Percentiles rank a stretch among this genome's conserved stretches.
Conservation (phyloP, 2,888 invertebrate genomes). For the Atethmia centrago region DNA sequence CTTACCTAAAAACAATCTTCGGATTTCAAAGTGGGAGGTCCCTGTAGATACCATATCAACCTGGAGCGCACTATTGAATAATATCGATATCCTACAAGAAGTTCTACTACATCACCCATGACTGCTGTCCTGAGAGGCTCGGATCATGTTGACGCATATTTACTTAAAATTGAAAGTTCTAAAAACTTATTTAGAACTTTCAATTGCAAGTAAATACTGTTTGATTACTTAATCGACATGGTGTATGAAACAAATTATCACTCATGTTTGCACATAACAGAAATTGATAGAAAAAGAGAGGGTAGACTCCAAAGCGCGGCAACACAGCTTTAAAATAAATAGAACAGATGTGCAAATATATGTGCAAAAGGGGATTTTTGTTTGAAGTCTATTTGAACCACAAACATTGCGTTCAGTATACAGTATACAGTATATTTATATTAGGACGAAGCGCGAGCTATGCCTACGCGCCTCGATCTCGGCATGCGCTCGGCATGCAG, state of each 20-base stretch:
- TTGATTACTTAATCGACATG: neutral
- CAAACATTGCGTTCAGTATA: neutral
- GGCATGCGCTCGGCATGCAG: too few relatives aligned
- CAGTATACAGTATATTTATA: too few relatives aligned
- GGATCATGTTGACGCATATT: slow-evolving; percentile 1
- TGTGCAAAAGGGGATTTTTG: slow-evolving; percentile 3
- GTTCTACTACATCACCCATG: neutral
- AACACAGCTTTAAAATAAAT: slow-evolving; percentile 21
- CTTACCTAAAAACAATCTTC: neutral
- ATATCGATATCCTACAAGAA: neutral
- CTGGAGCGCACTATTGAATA: neutral
- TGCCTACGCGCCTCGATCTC: too few relatives aligned
- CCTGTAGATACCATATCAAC: neutral
- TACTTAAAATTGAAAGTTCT: neutral
- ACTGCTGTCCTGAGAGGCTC: slow-evolving; percentile 16
- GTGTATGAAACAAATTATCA: neutral
- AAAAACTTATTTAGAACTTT: neutral
- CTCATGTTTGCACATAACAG: neutral
- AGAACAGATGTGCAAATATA: slow-evolving; percentile 2
- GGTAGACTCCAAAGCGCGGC: neutral
- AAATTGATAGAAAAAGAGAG: neutral
- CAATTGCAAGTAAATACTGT: too few relatives aligned
- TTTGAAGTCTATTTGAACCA: slow-evolving; percentile 25
- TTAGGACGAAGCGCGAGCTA: too few relatives aligned
- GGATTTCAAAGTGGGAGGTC: neutral